Evolutionary conservation across 2,797 vertebrate genomes (phyloP), one percentile per base, ranked within the genome.

Genomic region (Cyprinodon diabolis): DNA sequence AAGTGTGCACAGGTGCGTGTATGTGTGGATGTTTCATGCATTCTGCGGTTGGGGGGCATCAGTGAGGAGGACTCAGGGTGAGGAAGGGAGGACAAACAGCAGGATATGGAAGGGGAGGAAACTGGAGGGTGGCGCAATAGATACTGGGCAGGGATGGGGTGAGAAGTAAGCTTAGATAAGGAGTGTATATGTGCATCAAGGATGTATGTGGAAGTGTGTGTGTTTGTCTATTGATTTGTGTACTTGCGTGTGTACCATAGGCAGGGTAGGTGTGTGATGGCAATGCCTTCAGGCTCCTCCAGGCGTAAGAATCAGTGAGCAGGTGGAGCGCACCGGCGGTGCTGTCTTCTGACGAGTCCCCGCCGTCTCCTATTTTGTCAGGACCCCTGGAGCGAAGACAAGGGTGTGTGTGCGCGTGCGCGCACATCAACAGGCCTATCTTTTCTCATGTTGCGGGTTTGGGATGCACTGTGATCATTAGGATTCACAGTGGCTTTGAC

Each of bases 271-370:
- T 90, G 83, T 92, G 93, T 91, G 87, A 90, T 91, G 87, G 83
- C 84, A 77, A 81, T 86, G 88, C 91, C 89, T 93, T 92, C 86
- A 83, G 93, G 89, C 89, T 91, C 91, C 91, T 91, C 84, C 87
- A 92, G 93, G 93, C 93, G 85, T 92, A 91, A 90, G 91, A 92
- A 91, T 89, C 91, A 83, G 89, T 92, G 90, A 93, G 91, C 92
- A 93, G 92, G 90, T 91, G 90, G 90, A 93, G 91, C 87, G 84
- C 86, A 88, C 89, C 82, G 69, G 86, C 90, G 90, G 86, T 73
- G 75, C 91, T 90, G 91, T 94, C 91, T 91, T 93, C 90, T 92
- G 91, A 92, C 87, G 82, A 90, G 90, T 89, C 89, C 90, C 91
- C 85, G 77, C 90, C 89, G 83, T 91, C 90, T 94, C 89, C 90